Base-by-base conservation (phyloP, 2,888 invertebrate species). In the Ferrisia virgata region DNA sequence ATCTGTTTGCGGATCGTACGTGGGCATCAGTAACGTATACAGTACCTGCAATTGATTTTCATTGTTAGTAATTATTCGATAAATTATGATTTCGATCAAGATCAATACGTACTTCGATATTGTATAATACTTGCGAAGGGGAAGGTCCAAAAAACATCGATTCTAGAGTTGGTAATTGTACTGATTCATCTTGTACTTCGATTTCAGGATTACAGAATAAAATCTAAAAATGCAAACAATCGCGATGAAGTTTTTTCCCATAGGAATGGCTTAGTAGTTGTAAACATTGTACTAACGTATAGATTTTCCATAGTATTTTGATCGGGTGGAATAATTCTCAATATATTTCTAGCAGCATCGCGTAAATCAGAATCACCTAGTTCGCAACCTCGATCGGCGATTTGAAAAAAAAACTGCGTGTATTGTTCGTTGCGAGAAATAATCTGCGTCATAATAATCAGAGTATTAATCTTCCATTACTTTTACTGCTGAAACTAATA, bases 21-120 rank as follows among this genome's bases (percentile, higher is more conserved):
- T 96, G 15, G 98, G 98, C 94, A 98, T 95, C 86, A 98, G 90
- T 89, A 97, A 91, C 86, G 96, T 94, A 89, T 98, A 96, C 85
- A 97, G 90, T 79, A 97, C 93, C 92, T 93, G 87, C 22, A 89
- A 88, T 85, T 0, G 43, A 39, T 22, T 39, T 25, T 4, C 0
- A 1, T 1, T 2, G 33, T 40, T 39, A 36, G 58, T 15, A 72
- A 31, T 64, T 28, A 1, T 11, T 4, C 58, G 28, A 22, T 58
- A 80, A 28, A 0, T 15, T 43, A n/a, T 31, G 64, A 13, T 28
- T 39, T 81, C 64, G 72, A 33, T 5, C 3, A 28, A 33, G 8
- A 6, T 2, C 33, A 33, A 72, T 76, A 86, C 87, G 86, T 87
- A 92, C 95, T 89, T 93, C 93, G 86, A 94, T 89, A 89, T 93